Percentiles rank a stretch among this genome's conserved stretches.
phyloP scores from a whole-genome alignment of 2,888 invertebrate species.

The Fissipunctia ypsillon region DNA sequence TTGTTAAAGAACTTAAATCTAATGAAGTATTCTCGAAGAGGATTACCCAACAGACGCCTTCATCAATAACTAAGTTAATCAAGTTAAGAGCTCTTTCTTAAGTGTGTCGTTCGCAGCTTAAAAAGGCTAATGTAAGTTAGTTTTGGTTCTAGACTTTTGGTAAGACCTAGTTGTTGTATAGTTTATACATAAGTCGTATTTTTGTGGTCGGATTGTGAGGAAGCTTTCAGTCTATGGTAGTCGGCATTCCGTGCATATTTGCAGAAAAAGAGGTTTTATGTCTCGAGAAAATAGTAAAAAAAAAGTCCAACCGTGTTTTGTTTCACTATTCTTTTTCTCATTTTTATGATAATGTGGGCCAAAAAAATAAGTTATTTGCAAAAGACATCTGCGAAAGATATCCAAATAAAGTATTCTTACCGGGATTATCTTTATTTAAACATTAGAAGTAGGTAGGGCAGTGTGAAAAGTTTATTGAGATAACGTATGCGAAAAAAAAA shows the following conservation, averaged over 20 bases:
- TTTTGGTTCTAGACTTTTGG: slow-evolving; percentile 35
- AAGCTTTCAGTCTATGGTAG: too few relatives aligned
- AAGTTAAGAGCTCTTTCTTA: slow-evolving; percentile 76
- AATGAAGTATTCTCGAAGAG: slow-evolving; percentile 61
- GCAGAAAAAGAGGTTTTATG: neutral
- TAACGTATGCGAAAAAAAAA: too few relatives aligned
- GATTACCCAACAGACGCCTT: slow-evolving; percentile 66
- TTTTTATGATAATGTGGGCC: neutral
- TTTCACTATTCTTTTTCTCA: neutral
- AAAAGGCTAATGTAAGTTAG: slow-evolving; percentile 70
- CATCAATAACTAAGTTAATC: slow-evolving; percentile 80
- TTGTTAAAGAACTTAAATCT: slow-evolving; percentile 60
- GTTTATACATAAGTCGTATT: neutral
- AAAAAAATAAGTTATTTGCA: too few relatives aligned
- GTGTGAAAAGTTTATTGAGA: too few relatives aligned
- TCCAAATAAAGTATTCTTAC: too few relatives aligned
- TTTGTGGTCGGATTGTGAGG: neutral
- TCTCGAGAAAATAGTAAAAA: neutral
- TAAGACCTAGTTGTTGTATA: slow-evolving; percentile 1
- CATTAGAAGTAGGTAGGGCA: too few relatives aligned
- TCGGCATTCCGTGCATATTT: too few relatives aligned
- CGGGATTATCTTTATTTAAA: too few relatives aligned
- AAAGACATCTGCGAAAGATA: too few relatives aligned
- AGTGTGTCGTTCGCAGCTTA: slow-evolving; percentile 69
- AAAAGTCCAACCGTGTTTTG: neutral